Percentiles rank a stretch among this genome's conserved stretches.
phyloP scores from a whole-genome alignment of 1,140 invertebrate species.

The Caenorhabditis briggsae region DNA sequence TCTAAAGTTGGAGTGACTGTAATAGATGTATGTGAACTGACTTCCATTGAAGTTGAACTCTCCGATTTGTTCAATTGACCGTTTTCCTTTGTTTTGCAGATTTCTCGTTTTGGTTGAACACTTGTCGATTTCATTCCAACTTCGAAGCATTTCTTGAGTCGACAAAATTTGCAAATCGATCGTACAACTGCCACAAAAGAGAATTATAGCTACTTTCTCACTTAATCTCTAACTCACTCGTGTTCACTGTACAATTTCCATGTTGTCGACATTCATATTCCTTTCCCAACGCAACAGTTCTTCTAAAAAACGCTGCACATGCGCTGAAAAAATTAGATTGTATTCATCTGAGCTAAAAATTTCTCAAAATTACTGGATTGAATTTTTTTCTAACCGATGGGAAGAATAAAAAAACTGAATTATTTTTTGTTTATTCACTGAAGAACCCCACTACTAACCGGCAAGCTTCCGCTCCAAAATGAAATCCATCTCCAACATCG shows the following conservation, averaged over 20 bases:
- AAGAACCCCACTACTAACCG: too few species aligned
- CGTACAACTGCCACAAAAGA: background rate
- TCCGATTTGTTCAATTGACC: background rate
- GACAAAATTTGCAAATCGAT: slow-evolving; percentile 89
- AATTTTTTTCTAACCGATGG: too few species aligned
- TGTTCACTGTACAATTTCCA: background rate
- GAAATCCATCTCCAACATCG: background rate
- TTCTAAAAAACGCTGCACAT: slow-evolving; percentile 6
- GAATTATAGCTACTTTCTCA: background rate
- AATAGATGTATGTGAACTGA: background rate
- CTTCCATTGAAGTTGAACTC: background rate
- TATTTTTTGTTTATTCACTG: too few species aligned
- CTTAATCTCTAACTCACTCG: background rate
- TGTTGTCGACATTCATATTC: background rate
- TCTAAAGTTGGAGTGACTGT: background rate
- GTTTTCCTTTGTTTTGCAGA: background rate
- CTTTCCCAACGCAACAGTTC: background rate
- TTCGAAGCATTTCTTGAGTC: slow-evolving; percentile 97
- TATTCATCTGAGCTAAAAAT: too few species aligned
- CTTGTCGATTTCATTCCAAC: slow-evolving; percentile 82
- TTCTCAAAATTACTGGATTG: too few species aligned
- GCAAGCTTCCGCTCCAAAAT: background rate
- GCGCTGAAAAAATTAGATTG: background rate
- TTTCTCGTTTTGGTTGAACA: background rate
- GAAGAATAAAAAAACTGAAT: too few species aligned